phyloP scores from a whole-genome alignment of 2,797 vertebrate genomes.

The Enteromius trimaculatus region DNA sequence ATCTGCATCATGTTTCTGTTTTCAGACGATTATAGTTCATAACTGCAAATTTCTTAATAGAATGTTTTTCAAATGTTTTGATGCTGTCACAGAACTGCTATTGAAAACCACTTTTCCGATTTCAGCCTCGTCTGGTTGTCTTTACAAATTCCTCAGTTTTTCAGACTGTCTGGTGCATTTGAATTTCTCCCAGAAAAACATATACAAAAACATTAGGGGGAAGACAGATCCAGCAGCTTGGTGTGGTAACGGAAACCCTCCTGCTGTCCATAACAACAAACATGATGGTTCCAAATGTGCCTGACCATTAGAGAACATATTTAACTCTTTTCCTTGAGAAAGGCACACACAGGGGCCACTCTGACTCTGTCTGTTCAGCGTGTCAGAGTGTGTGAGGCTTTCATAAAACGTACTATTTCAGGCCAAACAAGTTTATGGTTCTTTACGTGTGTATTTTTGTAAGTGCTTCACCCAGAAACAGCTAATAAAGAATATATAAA shows the following conservation, averaged over 20 bases:
- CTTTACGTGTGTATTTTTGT: constrained; percentile 71
- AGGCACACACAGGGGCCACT: constrained; percentile 51
- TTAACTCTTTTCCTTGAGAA: constrained; percentile 49
- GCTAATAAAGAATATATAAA: constrained; percentile 75
- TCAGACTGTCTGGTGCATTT: constrained; percentile 65
- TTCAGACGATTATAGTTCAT: background rate
- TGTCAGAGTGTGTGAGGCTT: constrained; percentile 66
- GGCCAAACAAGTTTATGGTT: constrained; percentile 66
- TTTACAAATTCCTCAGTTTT: constrained; percentile 59
- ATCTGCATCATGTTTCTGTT: background rate
- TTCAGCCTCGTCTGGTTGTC: constrained; percentile 63
- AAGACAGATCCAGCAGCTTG: background rate
- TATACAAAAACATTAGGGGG: constrained; percentile 64
- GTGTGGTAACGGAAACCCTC: constrained; percentile 3
- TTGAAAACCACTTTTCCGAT: constrained; percentile 67
- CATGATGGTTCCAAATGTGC: constrained; percentile 55
- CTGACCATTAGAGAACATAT: constrained; percentile 54
- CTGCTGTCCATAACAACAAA: constrained; percentile 51
- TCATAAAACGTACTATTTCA: constrained; percentile 70
- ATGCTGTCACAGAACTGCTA: constrained; percentile 64
- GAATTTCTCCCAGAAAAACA: constrained; percentile 56
- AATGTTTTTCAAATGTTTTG: background rate
- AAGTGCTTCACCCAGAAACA: constrained; percentile 69
- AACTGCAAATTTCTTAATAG: background rate
- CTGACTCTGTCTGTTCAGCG: constrained; percentile 61